phyloP scores from a whole-genome alignment of 2,113 vertebrate species.

The Nannobrachium achirus region DNA sequence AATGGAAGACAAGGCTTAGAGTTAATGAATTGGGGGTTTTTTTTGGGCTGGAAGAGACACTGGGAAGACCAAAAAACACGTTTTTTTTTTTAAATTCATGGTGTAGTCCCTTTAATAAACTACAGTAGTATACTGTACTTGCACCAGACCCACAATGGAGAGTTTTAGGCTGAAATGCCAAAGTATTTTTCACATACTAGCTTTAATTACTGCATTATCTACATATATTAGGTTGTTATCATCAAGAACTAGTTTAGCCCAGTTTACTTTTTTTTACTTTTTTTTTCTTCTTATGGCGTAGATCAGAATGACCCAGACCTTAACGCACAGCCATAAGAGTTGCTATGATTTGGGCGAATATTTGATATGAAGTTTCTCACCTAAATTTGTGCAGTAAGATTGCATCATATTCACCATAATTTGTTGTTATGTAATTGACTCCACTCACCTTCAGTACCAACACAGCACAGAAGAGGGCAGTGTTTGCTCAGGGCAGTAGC shows the following conservation, averaged over 20 bases:
- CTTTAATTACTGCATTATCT: slow-evolving; percentile 45
- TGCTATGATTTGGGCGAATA: background rate
- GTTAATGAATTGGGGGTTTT: too few relatives aligned
- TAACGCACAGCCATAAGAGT: background rate
- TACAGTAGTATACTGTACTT: background rate
- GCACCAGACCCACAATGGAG: background rate
- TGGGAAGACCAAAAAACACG: too few relatives aligned
- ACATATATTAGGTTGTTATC: slow-evolving; percentile 4
- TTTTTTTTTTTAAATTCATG: too few relatives aligned
- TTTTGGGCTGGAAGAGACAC: too few relatives aligned
- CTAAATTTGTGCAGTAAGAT: slow-evolving; percentile 1
- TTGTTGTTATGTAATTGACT: slow-evolving; percentile 51
- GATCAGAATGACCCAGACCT: too few relatives aligned
- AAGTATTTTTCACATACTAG: slow-evolving; percentile 44
- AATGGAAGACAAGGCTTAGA: too few relatives aligned
- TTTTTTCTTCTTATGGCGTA: too few relatives aligned
- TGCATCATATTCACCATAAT: background rate
- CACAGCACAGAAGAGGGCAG: slow-evolving; percentile 56
- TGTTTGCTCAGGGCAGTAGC: slow-evolving; percentile 33
- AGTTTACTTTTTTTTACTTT: background rate
- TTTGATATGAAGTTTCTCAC: background rate
- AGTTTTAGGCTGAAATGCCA: slow-evolving; percentile 47
- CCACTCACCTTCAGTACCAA: slow-evolving; percentile 59
- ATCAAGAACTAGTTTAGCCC: background rate
- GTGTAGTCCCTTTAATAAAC: too few relatives aligned